Evolutionary conservation across 2,888 invertebrate species (phyloP).

Genomic region (Polydrusus pterygomalis): DNA sequence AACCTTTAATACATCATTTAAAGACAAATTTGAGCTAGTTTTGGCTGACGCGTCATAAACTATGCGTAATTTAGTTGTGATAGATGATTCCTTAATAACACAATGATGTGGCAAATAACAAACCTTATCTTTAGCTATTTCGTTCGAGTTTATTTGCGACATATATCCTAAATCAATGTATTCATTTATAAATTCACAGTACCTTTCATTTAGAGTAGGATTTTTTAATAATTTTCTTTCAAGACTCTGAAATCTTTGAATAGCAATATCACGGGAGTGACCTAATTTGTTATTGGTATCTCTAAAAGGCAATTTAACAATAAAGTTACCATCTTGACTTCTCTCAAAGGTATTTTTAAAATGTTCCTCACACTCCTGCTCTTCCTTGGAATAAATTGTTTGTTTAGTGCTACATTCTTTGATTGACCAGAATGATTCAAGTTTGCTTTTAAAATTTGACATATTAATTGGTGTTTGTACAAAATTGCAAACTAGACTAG

Average conservation of each 20-base stretch:
- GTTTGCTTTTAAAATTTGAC: constrained; percentile 15
- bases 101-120: constrained; percentile 48
- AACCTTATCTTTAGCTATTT: background rate
- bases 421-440: constrained; percentile 41
- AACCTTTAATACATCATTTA: constrained; percentile 48
- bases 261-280: constrained; percentile 33
- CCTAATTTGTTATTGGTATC: constrained; percentile 31
- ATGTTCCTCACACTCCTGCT: no score
- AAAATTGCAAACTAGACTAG: constrained; percentile 41
- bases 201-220: constrained; percentile 8
- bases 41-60: constrained; percentile 49
- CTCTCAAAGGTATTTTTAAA: constrained; percentile 16
- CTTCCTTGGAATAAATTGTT: constrained; percentile 23
- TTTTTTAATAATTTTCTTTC: constrained; percentile 34
- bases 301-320: constrained; percentile 45
- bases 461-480: background rate
- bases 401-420: constrained; percentile 33
- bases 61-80: constrained; percentile 48
- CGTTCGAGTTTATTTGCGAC: no score
- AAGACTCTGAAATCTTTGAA: constrained; percentile 31
- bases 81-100: constrained; percentile 36
- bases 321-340: constrained; percentile 38
- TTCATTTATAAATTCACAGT: constrained; percentile 51
- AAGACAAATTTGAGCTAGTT: constrained; percentile 36
- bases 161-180: constrained; percentile 45